phyloP scores from a whole-genome alignment of 2,888 invertebrate genomes.

The Drosophila rubida region DNA sequence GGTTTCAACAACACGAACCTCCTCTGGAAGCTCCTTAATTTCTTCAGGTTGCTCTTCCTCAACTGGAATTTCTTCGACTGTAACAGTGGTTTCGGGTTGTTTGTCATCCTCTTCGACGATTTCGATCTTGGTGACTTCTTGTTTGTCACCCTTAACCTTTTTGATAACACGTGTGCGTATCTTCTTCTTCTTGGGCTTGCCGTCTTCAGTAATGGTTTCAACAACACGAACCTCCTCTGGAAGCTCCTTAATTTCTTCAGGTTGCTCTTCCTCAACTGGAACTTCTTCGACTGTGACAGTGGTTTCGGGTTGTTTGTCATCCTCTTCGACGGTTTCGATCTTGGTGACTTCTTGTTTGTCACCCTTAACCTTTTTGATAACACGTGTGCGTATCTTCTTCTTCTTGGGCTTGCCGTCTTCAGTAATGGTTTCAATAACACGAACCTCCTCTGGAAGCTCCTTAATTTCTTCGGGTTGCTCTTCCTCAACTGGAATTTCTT shows the following conservation, averaged over 20 bases:
- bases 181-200: slow-evolving; percentile 23
- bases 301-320: slow-evolving; percentile 21
- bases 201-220: slow-evolving; percentile 11
- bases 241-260: slow-evolving; percentile 15
- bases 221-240: slow-evolving; percentile 12
- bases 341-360: slow-evolving; percentile 24
- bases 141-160: slow-evolving; percentile 17
- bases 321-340: slow-evolving; percentile 26
- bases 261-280: slow-evolving; percentile 12
- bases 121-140: slow-evolving; percentile 20
- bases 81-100: slow-evolving; percentile 11
- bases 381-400: slow-evolving; percentile 17
- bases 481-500: slow-evolving; percentile 43
- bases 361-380: slow-evolving; percentile 19
- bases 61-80: slow-evolving; percentile 10
- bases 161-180: slow-evolving; percentile 22
- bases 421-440: slow-evolving; percentile 19
- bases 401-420: slow-evolving; percentile 29
- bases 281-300: slow-evolving; percentile 19
- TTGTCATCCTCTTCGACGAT: slow-evolving; percentile 18
- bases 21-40: slow-evolving; percentile 9
- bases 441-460: slow-evolving; percentile 76
- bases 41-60: slow-evolving; percentile 16
- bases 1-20: slow-evolving; percentile 18
- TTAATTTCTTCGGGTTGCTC: slow-evolving; percentile 33